A percentile compares a stretch with the other conserved stretches of the same genome.
Evolutionary conservation across 2,888 invertebrate genomes (phyloP).

Genomic region (Serripes groenlandicus): DNA sequence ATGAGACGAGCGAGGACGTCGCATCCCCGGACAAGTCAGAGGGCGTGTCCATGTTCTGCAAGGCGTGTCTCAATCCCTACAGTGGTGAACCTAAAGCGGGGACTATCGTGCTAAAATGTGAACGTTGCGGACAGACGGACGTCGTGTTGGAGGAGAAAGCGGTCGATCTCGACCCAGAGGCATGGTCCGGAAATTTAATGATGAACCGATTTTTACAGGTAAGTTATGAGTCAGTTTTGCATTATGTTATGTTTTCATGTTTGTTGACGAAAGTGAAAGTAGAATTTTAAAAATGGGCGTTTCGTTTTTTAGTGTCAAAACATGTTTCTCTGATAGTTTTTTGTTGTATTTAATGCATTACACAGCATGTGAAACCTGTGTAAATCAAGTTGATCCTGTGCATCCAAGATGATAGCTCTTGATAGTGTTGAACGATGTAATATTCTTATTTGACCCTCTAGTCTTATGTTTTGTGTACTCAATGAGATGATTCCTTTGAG

Average conservation of each 20-base stretch:
- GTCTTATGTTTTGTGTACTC: too few species aligned
- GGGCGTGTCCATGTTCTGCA: constrained; percentile 66
- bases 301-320: too few species aligned
- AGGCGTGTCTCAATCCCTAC: constrained; percentile 65
- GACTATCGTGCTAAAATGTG: constrained; percentile 62
- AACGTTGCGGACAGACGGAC: constrained; percentile 63
- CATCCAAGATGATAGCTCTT: too few species aligned
- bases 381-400: too few species aligned
- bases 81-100: constrained; percentile 59
- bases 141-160: constrained; percentile 51
- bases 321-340: too few species aligned
- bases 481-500: too few species aligned
- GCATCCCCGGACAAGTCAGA: constrained; percentile 2
- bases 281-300: too few species aligned
- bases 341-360: too few species aligned
- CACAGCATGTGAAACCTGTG: too few species aligned
- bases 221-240: not conserved
- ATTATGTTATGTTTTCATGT: not conserved
- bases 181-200: constrained; percentile 66
- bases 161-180: constrained; percentile 46
- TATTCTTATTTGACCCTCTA: too few species aligned
- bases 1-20: not conserved
- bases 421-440: too few species aligned
- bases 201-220: constrained; percentile 66
- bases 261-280: too few species aligned